Percentiles rank a stretch among this genome's conserved stretches.
These are phyloP conservation scores for Drosophila truncata DNA, from an alignment of 1,140 invertebrate genomes.

Conservation along the genomic window DNA sequence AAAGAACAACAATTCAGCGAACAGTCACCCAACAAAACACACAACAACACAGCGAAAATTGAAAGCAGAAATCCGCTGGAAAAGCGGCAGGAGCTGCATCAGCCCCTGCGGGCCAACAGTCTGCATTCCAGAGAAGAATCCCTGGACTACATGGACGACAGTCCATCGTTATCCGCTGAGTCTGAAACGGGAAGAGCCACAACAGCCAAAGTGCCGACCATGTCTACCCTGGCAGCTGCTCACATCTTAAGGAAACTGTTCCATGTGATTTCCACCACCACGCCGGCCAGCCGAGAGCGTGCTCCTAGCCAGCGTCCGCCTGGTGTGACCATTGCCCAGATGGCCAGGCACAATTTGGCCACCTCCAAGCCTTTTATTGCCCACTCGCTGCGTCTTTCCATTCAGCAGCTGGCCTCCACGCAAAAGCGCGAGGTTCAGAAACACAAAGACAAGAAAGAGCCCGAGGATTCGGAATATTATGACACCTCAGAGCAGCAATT, in stretches of 20 bases:
- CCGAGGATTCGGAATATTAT: constrained; percentile 54
- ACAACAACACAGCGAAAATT: constrained; percentile 9
- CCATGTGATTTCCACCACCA: constrained; percentile 54
- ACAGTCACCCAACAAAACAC: constrained; percentile 14
- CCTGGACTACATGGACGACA: constrained; percentile 63
- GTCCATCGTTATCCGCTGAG: background rate
- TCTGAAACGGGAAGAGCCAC: constrained; percentile 14
- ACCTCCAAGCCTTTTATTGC: constrained; percentile 65
- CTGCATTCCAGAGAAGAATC: constrained; percentile 33
- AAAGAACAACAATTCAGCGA: constrained; percentile 5
- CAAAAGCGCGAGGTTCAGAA: constrained; percentile 19
- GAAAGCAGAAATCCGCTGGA: constrained; percentile 19
- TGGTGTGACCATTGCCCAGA: constrained; percentile 51
- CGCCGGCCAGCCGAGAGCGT: constrained; percentile 4
- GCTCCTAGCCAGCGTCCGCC: background rate
- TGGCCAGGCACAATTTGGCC: constrained; percentile 65
- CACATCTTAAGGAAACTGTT: constrained; percentile 56
- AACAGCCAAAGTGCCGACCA: constrained; percentile 13
- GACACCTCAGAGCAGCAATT: constrained; percentile 51
- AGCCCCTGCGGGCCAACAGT: constrained; percentile 19
- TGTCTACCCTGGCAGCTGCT: constrained; percentile 61
- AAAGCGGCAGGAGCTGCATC: constrained; percentile 14
- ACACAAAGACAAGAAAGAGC: constrained; percentile 1
- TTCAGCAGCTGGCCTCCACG: constrained; percentile 49
- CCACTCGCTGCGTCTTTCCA: constrained; percentile 59